A percentile compares a stretch with the other conserved stretches of the same genome.
Conservation (phyloP, 2,113 vertebrate genomes). For the Brachirus orientalis region DNA sequence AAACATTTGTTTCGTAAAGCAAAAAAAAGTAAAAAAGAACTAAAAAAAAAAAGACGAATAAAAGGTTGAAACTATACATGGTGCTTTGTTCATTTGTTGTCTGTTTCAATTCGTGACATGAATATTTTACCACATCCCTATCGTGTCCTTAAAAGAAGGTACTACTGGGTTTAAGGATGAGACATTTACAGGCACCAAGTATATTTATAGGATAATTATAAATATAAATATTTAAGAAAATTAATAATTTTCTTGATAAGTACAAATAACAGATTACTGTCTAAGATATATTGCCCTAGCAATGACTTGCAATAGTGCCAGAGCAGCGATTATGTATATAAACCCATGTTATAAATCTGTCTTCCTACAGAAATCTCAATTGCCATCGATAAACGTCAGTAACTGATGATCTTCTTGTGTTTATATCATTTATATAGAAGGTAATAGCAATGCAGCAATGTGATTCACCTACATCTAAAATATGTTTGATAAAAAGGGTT, state of each 20-base stretch:
- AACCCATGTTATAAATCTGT: background rate
- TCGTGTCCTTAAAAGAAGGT: no score
- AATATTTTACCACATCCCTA: background rate
- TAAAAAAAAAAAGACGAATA: conserved; percentile 72
- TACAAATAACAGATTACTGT: background rate
- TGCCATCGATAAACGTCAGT: background rate
- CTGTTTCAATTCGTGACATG: background rate
- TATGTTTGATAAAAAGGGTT: no score
- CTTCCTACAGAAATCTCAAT: background rate
- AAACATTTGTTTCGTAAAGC: conserved; percentile 85
- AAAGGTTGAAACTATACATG: conserved; percentile 73
- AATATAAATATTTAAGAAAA: no score
- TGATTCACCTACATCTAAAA: no score
- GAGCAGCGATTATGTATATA: background rate
- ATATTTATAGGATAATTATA: no score
- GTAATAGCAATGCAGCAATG: no score
- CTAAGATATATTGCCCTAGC: no score
- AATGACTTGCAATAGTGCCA: background rate
- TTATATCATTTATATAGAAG: background rate
- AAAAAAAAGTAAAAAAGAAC: conserved; percentile 73
- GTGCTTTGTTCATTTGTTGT: conserved; percentile 35
- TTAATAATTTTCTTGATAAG: no score
- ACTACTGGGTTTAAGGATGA: no score
- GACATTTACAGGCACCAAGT: no score
- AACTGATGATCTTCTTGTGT: background rate